These are phyloP conservation scores for Drosophila dunni DNA, from an alignment of 1,140 invertebrate genomes.

Conservation along the genomic window DNA sequence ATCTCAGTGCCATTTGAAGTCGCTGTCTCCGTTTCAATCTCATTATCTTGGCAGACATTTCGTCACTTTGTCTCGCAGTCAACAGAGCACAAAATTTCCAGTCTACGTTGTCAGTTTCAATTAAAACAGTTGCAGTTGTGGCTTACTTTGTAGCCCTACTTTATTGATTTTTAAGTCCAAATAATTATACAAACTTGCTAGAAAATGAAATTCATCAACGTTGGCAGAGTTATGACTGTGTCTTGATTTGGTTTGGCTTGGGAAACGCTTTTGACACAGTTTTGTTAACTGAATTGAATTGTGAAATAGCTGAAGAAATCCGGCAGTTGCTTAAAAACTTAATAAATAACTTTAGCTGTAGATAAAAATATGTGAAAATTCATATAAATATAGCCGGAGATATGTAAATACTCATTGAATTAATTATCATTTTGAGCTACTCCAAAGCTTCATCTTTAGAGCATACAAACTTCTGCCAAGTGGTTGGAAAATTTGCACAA, in stretches of 20 bases:
- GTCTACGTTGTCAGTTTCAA: constrained; percentile 30
- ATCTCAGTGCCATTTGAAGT: not conserved
- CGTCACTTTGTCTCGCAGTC: constrained; percentile 24
- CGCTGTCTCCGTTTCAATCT: not conserved
- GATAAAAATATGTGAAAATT: not conserved
- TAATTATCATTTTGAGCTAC: too few relatives aligned
- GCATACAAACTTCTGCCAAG: not conserved
- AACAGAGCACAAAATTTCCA: constrained; percentile 27
- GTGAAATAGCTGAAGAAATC: not conserved
- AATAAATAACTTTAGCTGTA: not conserved
- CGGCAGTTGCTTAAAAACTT: too few relatives aligned
- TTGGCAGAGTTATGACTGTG: not conserved
- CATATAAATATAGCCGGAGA: not conserved
- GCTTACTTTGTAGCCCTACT: constrained; percentile 12
- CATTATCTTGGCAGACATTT: constrained; percentile 19
- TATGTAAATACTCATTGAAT: not conserved
- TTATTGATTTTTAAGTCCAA: constrained; percentile 5
- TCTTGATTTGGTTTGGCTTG: not conserved
- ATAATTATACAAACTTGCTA: not conserved
- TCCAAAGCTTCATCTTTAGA: not conserved
- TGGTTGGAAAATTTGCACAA: not conserved
- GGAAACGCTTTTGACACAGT: not conserved
- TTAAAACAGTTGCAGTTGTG: constrained; percentile 27
- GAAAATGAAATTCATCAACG: not conserved
- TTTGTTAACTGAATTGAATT: too few relatives aligned